These are phyloP conservation scores for Rhorus exstirpatorius DNA, from an alignment of 2,888 invertebrate genomes.

Conservation along the genomic window DNA sequence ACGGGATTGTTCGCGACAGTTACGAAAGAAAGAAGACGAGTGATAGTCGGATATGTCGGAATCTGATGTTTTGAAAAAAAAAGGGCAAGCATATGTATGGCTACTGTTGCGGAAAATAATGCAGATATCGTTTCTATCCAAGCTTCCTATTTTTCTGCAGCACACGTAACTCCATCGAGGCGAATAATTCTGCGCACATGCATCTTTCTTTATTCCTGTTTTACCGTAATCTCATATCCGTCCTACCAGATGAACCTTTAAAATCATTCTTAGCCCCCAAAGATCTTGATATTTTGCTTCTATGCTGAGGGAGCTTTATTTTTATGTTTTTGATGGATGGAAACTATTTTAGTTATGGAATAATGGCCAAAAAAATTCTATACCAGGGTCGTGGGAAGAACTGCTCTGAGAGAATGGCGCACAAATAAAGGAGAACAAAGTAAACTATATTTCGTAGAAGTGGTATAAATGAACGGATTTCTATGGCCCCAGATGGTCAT, in stretches of 20 bases:
- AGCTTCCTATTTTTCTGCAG: conserved; percentile 7
- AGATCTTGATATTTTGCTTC: neutral
- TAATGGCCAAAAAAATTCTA: too few relatives aligned
- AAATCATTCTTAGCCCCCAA: neutral
- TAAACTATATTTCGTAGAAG: neutral
- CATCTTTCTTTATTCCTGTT: neutral
- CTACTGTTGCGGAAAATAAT: conserved; percentile 26
- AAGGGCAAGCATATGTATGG: neutral
- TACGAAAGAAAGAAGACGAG: neutral
- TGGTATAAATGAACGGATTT: neutral
- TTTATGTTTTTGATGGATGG: neutral
- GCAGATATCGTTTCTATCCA: conserved; percentile 10
- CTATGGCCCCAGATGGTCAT: neutral
- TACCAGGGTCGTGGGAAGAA: neutral
- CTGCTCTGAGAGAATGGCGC: neutral
- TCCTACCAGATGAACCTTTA: neutral
- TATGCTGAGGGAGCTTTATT: neutral
- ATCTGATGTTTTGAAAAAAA: conserved; percentile 20
- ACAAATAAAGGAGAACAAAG: neutral
- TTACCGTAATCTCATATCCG: neutral
- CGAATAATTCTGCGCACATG: neutral
- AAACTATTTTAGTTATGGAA: neutral
- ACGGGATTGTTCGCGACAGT: neutral
- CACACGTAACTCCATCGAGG: neutral
- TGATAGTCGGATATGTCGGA: conserved; percentile 8